phyloP scores from a whole-genome alignment of 2,888 invertebrate genomes.

The Pseudococcus viburni region DNA sequence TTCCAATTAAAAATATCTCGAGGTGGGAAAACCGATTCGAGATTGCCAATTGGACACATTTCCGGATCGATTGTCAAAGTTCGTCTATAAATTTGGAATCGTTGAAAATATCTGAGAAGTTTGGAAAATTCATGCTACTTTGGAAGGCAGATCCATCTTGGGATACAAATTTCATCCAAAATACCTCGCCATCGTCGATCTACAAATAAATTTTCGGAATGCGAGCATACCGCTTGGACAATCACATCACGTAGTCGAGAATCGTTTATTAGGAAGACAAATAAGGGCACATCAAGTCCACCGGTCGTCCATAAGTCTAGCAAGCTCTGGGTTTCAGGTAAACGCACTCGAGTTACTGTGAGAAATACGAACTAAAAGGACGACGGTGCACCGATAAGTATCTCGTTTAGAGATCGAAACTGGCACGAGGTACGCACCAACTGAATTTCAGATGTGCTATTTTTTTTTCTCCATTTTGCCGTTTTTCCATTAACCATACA shows the following conservation, averaged over 20 bases:
- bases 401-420: conserved; percentile 63
- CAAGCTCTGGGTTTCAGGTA: conserved; percentile 56
- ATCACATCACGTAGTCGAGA: conserved; percentile 49
- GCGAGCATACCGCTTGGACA: conserved; percentile 47
- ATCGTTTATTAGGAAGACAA: conserved; percentile 64
- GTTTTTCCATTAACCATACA: conserved; percentile 60
- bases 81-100: no score
- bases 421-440: conserved; percentile 61
- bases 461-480: conserved; percentile 58
- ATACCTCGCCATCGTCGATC: not conserved
- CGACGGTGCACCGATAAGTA: conserved; percentile 60
- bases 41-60: not conserved
- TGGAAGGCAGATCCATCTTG: no score
- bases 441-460: conserved; percentile 61
- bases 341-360: conserved; percentile 54
- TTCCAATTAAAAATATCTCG: conserved; percentile 17
- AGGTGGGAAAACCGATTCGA: not conserved
- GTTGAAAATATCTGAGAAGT: no score
- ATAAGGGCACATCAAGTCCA: conserved; percentile 64
- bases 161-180: not conserved
- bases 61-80: no score
- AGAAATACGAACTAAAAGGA: conserved; percentile 62
- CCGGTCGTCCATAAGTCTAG: conserved; percentile 64
- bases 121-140: no score
- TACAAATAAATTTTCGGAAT: conserved; percentile 62